Evolutionary conservation across 1,140 invertebrate genomes (phyloP).

Genomic region (Patella vulgata): DNA sequence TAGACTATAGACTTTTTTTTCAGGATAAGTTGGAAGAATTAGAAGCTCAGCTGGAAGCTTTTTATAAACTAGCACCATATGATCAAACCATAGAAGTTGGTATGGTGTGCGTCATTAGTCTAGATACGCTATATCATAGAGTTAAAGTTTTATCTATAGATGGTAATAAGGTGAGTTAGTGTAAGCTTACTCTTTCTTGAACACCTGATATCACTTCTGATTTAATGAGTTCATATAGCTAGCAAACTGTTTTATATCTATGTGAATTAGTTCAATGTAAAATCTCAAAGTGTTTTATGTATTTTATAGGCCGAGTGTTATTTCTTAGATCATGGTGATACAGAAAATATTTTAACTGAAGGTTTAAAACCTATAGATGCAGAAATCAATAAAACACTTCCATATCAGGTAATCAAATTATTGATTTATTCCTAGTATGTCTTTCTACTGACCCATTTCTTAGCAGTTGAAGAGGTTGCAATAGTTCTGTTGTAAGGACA

Average conservation of each 20-base stretch:
- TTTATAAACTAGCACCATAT: constrained; percentile 11
- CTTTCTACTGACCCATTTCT: no score
- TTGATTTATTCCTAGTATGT: no score
- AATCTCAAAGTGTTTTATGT: constrained; percentile 8
- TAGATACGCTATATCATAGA: constrained; percentile 37
- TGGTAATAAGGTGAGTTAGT: constrained; percentile 18
- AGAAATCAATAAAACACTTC: constrained; percentile 22
- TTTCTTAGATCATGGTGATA: constrained; percentile 42
- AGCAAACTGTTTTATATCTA: neutral
- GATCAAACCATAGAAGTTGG: constrained; percentile 16
- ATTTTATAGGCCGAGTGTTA: constrained; percentile 28
- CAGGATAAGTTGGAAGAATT: constrained; percentile 40
- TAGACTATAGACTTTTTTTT: constrained; percentile 6
- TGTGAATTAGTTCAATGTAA: no score
- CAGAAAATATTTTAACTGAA: constrained; percentile 23
- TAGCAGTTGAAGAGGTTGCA: no score
- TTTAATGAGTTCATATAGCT: no score
- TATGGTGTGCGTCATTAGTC: constrained; percentile 26
- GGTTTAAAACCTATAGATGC: constrained; percentile 26
- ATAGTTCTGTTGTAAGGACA: no score
- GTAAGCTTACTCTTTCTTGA: no score
- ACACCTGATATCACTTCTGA: no score
- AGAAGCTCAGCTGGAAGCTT: constrained; percentile 21
- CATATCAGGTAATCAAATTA: constrained; percentile 33
- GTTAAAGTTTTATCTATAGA: constrained; percentile 23